phyloP scores from a whole-genome alignment of 2,888 invertebrate genomes.

The Acanthosepion esculentum region DNA sequence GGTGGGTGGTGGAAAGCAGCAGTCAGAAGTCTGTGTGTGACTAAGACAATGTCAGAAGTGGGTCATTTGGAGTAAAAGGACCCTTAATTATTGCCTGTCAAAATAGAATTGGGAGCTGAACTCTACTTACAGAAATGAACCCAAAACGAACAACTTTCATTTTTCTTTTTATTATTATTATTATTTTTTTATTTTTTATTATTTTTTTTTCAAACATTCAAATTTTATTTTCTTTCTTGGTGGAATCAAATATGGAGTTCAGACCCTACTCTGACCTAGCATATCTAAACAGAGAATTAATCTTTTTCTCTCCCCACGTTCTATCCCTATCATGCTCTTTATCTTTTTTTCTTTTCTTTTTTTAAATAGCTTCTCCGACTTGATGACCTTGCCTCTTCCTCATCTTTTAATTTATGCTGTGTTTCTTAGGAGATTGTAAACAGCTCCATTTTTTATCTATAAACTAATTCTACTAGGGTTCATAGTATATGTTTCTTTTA shows the following conservation, averaged over 20 bases:
- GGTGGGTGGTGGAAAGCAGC: neutral
- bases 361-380: neutral
- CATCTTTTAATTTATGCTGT: neutral
- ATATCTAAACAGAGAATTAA: neutral
- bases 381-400: neutral
- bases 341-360: neutral
- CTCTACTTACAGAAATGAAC: constrained; percentile 21
- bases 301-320: neutral
- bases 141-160: neutral
- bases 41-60: constrained; percentile 33
- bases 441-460: neutral
- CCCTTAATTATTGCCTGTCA: constrained; percentile 33
- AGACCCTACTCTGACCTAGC: neutral
- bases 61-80: neutral
- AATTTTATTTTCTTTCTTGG: neutral
- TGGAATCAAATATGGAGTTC: neutral
- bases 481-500: neutral
- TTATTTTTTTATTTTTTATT: neutral
- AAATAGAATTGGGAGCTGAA: neutral
- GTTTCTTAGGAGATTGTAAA: neutral
- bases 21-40: constrained; percentile 33
- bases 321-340: too few species aligned
- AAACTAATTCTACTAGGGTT: too few species aligned
- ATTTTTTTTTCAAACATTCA: neutral
- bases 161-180: too few species aligned